Percentiles rank a stretch among this genome's conserved stretches.
Conservation (phyloP, 2,113 vertebrate genomes). For the Lota lota region DNA sequence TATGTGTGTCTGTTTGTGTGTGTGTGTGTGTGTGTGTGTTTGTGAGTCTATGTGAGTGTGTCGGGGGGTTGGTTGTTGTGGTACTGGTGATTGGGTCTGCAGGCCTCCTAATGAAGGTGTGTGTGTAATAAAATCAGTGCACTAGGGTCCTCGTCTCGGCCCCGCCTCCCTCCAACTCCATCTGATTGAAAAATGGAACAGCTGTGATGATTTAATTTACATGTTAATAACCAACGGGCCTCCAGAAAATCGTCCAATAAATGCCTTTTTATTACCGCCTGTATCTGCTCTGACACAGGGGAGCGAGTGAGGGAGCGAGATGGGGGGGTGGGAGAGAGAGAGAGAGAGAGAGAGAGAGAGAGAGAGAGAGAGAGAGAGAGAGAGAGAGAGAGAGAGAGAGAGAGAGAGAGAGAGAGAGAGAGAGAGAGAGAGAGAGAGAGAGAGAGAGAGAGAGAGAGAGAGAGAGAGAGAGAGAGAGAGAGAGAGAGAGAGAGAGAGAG, state of each 20-base stretch:
- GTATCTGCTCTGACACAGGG: slow-evolving; percentile 91
- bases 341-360: slow-evolving; percentile 79
- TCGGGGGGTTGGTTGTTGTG: slow-evolving; percentile 3
- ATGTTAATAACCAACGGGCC: slow-evolving; percentile 99
- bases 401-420: slow-evolving; percentile 16
- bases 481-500: slow-evolving; percentile 26
- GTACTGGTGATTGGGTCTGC: slow-evolving; percentile 51
- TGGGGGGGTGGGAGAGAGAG: slow-evolving; percentile 28
- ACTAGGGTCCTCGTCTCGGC: slow-evolving; percentile 79
- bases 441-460: slow-evolving; percentile 75
- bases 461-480: slow-evolving; percentile 41
- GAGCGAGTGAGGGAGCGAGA: slow-evolving; percentile 71
- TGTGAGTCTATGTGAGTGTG: background rate
- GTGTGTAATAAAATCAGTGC: slow-evolving; percentile 88
- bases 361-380: slow-evolving; percentile 76
- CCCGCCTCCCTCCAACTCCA: slow-evolving; percentile 84
- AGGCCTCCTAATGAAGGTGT: slow-evolving; percentile 87
- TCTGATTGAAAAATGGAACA: slow-evolving; percentile 98
- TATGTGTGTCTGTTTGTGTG: slow-evolving; percentile 4
- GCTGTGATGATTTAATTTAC: slow-evolving; percentile 99
- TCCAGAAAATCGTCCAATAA: slow-evolving; percentile 97
- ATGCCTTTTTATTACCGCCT: slow-evolving; percentile 95
- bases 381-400: slow-evolving; percentile 26
- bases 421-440: slow-evolving; percentile 81
- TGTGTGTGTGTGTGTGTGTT: background rate